Percentiles rank a stretch among this genome's conserved stretches.
Conservation (phyloP, 2,888 invertebrate species). For the Coleophora flavipennella region DNA sequence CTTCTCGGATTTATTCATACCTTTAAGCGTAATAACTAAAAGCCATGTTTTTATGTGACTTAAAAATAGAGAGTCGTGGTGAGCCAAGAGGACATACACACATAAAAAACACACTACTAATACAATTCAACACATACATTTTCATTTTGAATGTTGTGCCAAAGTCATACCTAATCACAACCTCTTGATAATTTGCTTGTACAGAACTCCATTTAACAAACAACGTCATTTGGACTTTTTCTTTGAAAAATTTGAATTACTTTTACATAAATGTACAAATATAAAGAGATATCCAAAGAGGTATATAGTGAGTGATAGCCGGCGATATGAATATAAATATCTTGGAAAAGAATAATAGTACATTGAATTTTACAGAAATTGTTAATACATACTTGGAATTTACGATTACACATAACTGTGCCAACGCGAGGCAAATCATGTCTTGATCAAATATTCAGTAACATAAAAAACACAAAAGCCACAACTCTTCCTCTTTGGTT, state of each 20-base stretch:
- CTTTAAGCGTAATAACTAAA: no score
- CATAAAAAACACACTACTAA: no score
- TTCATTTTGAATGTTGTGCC: conserved; percentile 1
- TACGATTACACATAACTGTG: background rate
- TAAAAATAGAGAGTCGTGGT: no score
- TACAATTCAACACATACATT: no score
- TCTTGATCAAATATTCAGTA: background rate
- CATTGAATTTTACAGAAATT: background rate
- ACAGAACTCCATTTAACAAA: background rate
- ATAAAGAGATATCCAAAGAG: background rate
- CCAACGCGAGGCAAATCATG: background rate
- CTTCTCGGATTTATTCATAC: no score
- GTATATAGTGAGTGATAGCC: background rate
- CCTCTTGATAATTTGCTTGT: background rate
- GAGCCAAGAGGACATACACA: no score
- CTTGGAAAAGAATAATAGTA: background rate
- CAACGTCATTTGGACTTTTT: background rate
- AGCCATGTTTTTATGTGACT: no score
- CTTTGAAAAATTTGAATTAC: background rate
- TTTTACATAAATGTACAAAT: background rate
- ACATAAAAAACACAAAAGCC: background rate
- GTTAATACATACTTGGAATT: background rate
- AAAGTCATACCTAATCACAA: background rate
- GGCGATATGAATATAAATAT: background rate
- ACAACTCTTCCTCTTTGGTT: background rate